Percentiles rank a stretch among this genome's conserved stretches.
Conservation (phyloP, 2,888 invertebrate genomes). For the Drosophila testacea region DNA sequence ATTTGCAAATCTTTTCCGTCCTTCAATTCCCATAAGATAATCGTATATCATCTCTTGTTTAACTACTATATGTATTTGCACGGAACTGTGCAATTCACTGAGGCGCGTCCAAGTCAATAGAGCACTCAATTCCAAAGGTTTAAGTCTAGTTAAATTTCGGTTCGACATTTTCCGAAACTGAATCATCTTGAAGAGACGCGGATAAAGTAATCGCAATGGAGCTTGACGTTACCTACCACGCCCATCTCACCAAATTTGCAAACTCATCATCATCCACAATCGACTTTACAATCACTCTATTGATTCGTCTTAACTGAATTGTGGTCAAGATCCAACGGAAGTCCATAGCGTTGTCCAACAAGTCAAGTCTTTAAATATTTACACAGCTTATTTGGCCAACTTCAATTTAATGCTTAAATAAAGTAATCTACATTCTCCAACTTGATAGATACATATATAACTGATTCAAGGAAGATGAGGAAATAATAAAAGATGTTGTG, state of each 20-base stretch:
- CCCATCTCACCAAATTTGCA: conserved; percentile 18
- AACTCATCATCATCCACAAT: conserved; percentile 49
- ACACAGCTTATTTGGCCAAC: conserved; percentile 34
- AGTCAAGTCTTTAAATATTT: conserved; percentile 36
- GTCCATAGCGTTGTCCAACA: conserved; percentile 45
- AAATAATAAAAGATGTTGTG: too few species aligned
- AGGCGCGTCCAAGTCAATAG: conserved; percentile 28
- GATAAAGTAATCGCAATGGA: conserved; percentile 45
- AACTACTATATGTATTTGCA: conserved; percentile 5
- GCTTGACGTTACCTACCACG: conserved; percentile 34
- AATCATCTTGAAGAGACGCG: conserved; percentile 18
- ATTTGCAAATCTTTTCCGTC: conserved; percentile 15
- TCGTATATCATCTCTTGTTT: not conserved
- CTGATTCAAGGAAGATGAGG: too few species aligned
- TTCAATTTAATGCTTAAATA: conserved; percentile 26
- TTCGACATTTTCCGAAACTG: conserved; percentile 26
- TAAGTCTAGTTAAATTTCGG: conserved; percentile 24
- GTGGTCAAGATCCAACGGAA: conserved; percentile 38
- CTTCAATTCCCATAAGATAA: conserved; percentile 22
- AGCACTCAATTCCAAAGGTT: conserved; percentile 34
- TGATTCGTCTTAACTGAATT: conserved; percentile 42
- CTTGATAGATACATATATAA: not conserved
- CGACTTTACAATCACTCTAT: conserved; percentile 25
- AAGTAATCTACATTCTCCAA: not conserved
- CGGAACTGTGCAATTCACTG: conserved; percentile 42